Percentiles rank a stretch among this genome's conserved stretches.
Evolutionary conservation across 2,888 invertebrate species (phyloP).

Genomic region (Hanleya hanleyi): DNA sequence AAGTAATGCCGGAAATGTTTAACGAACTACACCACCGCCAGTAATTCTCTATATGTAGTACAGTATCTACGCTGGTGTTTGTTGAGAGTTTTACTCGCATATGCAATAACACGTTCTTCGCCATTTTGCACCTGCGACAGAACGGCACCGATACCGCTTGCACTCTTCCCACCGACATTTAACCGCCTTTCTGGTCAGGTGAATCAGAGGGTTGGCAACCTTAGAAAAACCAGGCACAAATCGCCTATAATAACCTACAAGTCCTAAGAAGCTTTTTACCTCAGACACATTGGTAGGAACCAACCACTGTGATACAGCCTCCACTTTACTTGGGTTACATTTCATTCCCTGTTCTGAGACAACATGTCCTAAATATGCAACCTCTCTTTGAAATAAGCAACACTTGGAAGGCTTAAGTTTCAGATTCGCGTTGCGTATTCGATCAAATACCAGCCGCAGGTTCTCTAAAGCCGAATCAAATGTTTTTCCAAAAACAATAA

Average conservation of each 20-base stretch:
- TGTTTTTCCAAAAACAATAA: no score
- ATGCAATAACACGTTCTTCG: constrained; percentile 41
- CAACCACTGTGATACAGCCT: not conserved
- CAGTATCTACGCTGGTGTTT: constrained; percentile 35
- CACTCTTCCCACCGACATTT: constrained; percentile 33
- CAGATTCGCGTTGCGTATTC: constrained; percentile 37
- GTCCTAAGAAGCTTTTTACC: constrained; percentile 19
- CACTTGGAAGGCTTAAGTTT: constrained; percentile 48
- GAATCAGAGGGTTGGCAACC: constrained; percentile 3
- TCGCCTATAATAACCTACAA: constrained; percentile 27
- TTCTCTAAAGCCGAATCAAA: no score
- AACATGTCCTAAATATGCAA: constrained; percentile 25
- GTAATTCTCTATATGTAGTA: constrained; percentile 34
- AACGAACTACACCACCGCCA: constrained; percentile 39
- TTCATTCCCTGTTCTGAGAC: constrained; percentile 12
- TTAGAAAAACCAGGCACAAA: constrained; percentile 19
- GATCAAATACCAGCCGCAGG: no score
- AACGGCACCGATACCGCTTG: constrained; percentile 40
- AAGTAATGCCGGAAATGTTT: constrained; percentile 44
- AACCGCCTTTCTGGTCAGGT: constrained; percentile 18
- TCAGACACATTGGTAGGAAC: constrained; percentile 12
- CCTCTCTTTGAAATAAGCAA: constrained; percentile 24
- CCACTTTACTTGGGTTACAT: constrained; percentile 14
- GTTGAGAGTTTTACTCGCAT: constrained; percentile 34
- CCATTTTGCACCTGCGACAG: constrained; percentile 40